These are phyloP conservation scores for Zaprionus lachaisei DNA, from an alignment of 1,140 invertebrate genomes.

Conservation along the genomic window DNA sequence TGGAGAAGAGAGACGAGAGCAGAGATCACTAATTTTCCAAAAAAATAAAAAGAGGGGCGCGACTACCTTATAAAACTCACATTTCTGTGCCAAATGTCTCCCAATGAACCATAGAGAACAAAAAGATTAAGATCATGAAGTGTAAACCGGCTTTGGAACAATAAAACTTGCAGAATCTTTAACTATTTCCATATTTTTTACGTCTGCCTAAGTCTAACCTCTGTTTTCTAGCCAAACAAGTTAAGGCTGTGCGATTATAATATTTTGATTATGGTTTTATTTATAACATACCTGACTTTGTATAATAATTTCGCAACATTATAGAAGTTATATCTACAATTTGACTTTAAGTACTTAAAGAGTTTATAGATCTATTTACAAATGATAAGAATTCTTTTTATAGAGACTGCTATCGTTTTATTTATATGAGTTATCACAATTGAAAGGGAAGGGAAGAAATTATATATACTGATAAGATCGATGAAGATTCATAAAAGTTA, in stretches of 20 bases:
- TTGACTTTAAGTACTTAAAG: no score
- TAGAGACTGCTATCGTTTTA: no score
- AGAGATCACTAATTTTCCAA: constrained; percentile 2
- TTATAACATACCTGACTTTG: no score
- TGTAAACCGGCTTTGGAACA: constrained; percentile 7
- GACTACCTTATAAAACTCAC: constrained; percentile 7
- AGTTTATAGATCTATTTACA: no score
- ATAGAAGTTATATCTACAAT: no score
- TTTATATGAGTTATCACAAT: no score
- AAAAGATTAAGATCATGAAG: background rate
- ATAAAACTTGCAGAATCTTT: background rate
- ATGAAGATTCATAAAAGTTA: no score
- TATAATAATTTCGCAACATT: no score
- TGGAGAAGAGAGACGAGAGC: background rate
- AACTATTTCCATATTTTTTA: background rate
- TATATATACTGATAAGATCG: no score
- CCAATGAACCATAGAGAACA: constrained; percentile 3
- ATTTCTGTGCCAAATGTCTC: background rate
- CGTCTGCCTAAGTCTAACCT: background rate
- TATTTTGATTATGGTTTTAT: background rate
- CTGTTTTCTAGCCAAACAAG: background rate
- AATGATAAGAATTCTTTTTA: no score
- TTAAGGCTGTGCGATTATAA: constrained; percentile 1
- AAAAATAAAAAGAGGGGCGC: constrained; percentile 35
- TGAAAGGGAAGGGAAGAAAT: no score